These are phyloP conservation scores for Nycteola revayana DNA, from an alignment of 2,888 invertebrate genomes.

Conservation along the genomic window DNA sequence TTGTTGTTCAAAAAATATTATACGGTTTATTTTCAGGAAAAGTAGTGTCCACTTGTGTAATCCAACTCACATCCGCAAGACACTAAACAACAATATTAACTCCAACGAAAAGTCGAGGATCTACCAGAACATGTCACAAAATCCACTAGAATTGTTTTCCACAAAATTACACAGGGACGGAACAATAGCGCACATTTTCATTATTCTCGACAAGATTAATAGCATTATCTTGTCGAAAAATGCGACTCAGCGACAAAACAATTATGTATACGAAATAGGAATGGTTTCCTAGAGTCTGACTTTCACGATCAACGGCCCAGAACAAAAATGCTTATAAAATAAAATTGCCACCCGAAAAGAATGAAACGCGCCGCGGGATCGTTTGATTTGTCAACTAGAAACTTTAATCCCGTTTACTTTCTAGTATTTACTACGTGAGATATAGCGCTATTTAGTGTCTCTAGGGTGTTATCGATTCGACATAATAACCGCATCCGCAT, in stretches of 20 bases:
- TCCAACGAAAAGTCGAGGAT: constrained; percentile 40
- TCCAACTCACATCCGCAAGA: background rate
- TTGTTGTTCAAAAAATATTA: too few relatives aligned
- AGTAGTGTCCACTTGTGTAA: too few relatives aligned
- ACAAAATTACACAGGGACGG: constrained; percentile 45
- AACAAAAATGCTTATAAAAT: constrained; percentile 52
- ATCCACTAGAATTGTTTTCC: constrained; percentile 48
- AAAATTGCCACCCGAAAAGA: constrained; percentile 48
- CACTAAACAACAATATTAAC: constrained; percentile 33
- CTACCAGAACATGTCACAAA: constrained; percentile 30
- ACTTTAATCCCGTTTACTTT: constrained; percentile 72
- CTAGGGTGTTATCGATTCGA: constrained; percentile 56
- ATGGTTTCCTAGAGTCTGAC: constrained; percentile 32
- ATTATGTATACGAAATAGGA: constrained; percentile 47
- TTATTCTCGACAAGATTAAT: constrained; percentile 65
- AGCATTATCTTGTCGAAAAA: constrained; percentile 69
- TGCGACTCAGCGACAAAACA: constrained; percentile 58
- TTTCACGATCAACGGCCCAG: constrained; percentile 47
- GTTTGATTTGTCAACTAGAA: constrained; percentile 77
- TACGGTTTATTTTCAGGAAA: too few relatives aligned
- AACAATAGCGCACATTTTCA: constrained; percentile 57
- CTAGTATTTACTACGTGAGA: constrained; percentile 33
- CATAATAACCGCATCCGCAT: constrained; percentile 68
- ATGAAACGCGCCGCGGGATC: constrained; percentile 51
- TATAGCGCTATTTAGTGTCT: constrained; percentile 28